Evolutionary conservation across 2,113 vertebrate genomes (phyloP).

Genomic region (Neolamprologus fasciatus): DNA sequence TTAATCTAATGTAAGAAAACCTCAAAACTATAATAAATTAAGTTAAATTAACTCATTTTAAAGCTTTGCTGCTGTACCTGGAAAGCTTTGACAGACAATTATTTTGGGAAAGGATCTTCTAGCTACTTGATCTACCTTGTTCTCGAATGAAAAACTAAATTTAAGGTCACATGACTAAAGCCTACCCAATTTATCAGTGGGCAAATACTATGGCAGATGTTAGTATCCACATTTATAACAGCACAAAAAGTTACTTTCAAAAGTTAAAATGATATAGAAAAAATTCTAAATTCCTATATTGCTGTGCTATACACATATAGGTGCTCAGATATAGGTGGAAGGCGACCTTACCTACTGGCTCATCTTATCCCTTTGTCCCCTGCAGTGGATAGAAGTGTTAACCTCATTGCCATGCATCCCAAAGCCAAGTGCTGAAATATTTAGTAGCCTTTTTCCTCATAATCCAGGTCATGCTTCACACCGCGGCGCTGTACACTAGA

Average conservation of each 20-base stretch:
- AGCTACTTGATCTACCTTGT: not conserved
- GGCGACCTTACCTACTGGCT: not conserved
- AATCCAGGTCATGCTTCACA: slow-evolving; percentile 25
- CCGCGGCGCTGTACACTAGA: not conserved
- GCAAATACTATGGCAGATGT: not conserved
- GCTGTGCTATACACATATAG: not conserved
- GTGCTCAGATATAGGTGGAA: not conserved
- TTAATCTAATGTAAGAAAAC: not conserved
- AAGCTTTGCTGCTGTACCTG: not conserved
- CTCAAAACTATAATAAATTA: not conserved
- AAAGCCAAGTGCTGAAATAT: slow-evolving; percentile 38
- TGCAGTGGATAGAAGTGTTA: not conserved
- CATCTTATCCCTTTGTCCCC: not conserved
- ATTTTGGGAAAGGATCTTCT: accelerated
- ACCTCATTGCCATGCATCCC: not conserved
- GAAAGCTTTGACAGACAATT: not conserved
- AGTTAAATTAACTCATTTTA: not conserved
- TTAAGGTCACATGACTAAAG: not conserved
- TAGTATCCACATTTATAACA: not conserved
- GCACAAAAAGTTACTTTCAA: not conserved
- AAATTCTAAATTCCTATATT: not conserved
- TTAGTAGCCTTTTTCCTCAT: slow-evolving; percentile 20
- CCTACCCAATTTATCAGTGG: not conserved
- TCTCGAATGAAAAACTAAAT: not conserved
- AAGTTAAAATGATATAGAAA: not conserved